Evolutionary conservation across 2,888 invertebrate genomes (phyloP).

Genomic region (Parochlus steinenii): DNA sequence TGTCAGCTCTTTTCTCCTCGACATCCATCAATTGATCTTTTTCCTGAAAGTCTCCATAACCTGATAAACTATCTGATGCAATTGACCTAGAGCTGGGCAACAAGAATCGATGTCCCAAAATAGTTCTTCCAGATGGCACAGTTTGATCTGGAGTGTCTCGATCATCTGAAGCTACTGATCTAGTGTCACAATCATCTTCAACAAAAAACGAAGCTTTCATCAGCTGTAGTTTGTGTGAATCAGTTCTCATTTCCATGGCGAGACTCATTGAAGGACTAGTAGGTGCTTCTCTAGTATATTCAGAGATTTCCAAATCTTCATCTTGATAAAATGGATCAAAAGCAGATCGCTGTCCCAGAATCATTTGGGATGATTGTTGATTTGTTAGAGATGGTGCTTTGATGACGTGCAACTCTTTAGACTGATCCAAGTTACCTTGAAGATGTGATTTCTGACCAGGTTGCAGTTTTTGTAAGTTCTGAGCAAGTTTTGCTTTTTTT

Average conservation of each 20-base stretch:
- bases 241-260: constrained; percentile 42
- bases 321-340: constrained; percentile 5
- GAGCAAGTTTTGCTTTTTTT: constrained; percentile 25
- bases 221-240: constrained; percentile 53
- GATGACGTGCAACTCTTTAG: neutral
- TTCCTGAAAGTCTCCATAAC: neutral
- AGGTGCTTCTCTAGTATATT: constrained; percentile 15
- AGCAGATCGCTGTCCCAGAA: neutral
- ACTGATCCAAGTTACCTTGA: too few species aligned
- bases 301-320: too few species aligned
- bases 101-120: constrained; percentile 2
- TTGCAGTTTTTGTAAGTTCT: neutral
- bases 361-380: neutral
- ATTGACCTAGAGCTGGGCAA: neutral
- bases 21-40: neutral
- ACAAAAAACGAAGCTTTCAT: constrained; percentile 66
- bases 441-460: too few species aligned
- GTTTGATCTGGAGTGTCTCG: constrained; percentile 18
- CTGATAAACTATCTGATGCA: neutral
- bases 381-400: neutral
- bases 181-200: constrained; percentile 23
- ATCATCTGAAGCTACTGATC: constrained; percentile 18
- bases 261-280: constrained; percentile 44
- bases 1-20: constrained; percentile 1
- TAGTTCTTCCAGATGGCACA: constrained; percentile 14